Conservation (phyloP, 2,888 invertebrate genomes). For the Amblyteles armatorius region DNA sequence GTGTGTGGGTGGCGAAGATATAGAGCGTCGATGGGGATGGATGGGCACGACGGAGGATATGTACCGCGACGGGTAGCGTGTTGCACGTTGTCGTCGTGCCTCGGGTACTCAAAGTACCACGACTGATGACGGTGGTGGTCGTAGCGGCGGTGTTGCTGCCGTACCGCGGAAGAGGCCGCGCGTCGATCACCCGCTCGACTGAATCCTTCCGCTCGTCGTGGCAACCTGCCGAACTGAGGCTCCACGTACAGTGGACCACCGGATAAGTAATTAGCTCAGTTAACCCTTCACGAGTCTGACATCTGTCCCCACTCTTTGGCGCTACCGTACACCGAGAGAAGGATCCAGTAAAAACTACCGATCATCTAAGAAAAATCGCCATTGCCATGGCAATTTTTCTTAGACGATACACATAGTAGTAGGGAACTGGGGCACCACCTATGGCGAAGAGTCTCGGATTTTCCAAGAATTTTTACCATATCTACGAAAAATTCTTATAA, state of each 20-base stretch:
- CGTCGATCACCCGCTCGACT: conserved; percentile 16
- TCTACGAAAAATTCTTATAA: too few species aligned
- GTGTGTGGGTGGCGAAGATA: neutral
- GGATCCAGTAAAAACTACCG: too few species aligned
- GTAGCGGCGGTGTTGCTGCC: neutral
- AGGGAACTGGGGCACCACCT: too few species aligned
- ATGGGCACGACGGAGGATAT: neutral
- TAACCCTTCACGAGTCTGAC: too few species aligned
- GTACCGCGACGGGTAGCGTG: neutral
- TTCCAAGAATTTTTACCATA: too few species aligned
- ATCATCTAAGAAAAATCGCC: too few species aligned
- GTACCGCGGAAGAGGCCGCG: conserved; percentile 3
- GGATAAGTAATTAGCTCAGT: neutral
- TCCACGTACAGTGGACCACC: neutral
- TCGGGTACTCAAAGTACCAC: neutral
- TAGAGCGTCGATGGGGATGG: neutral
- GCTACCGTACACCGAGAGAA: too few species aligned
- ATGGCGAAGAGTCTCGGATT: too few species aligned
- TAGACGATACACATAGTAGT: too few species aligned
- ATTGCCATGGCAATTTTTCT: too few species aligned
- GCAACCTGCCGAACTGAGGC: neutral
- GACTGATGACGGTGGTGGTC: neutral
- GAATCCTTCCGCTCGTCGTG: conserved; percentile 3
- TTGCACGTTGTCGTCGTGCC: conserved; percentile 14
- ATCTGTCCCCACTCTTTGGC: too few species aligned